Evolutionary conservation across 2,888 invertebrate genomes (phyloP), one percentile per base, ranked within the genome.

Genomic region (Machimus rusticus): DNA sequence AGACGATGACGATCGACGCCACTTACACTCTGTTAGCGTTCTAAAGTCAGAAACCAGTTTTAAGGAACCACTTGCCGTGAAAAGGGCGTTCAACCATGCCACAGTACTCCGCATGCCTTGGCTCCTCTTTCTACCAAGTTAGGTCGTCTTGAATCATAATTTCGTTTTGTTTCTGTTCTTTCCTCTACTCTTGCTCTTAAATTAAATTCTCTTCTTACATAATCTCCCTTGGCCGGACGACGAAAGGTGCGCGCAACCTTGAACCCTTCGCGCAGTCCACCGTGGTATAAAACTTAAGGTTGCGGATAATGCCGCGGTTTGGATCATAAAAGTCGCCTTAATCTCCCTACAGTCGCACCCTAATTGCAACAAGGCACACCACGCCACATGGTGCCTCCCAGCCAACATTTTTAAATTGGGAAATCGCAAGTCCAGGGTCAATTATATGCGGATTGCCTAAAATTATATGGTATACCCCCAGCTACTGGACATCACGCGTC

Each of bases 1-100:
- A 81, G 74, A 82, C 46, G 39, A 87, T 87, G 74, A 19, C 51
- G 74, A 82, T 87, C 82, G 57, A 87, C 87, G 57, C 78, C 66
- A 86, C 39, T 57, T 77, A 78, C 85, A 66, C 57, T 79, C 74
- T 74, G 74, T 31, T 39, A 28, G 74, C 74, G 43, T 74, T 78
- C 82, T 86, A 86, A 86, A 88, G 87, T 87, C 43, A 43, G 78
- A 79, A 89, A 89, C 88, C 88, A 88, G 87, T 89, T 89, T 87
- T 87, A 89, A 89, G 90, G 91, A 92, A 92, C 91, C 91, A 92
- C 91, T 92, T 92, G 92, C 91, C 92, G 91, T 92, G 91, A 92
- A 92, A 92, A 92, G 92, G 92, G 91, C 92, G 91, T 92, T 92
- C 92, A 92, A 92, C 92, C 91, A 86, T 87, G 55, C 81, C 55